phyloP scores from a whole-genome alignment of 2,797 vertebrate genomes.

The Enoplosus armatus region DNA sequence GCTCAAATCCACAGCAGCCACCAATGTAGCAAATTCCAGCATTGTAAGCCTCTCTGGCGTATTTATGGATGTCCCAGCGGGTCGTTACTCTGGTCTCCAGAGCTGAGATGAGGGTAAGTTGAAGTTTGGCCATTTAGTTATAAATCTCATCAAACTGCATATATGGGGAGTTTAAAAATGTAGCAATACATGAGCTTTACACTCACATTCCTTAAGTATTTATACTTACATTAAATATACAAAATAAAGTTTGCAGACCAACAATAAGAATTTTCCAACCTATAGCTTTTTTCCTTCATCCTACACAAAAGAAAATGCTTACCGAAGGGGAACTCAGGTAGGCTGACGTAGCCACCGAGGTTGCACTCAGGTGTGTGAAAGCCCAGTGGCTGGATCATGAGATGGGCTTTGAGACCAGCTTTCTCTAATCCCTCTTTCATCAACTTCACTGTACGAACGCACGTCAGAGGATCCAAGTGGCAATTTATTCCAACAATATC shows the following conservation, averaged over 20 bases:
- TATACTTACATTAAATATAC: not conserved
- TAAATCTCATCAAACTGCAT: not conserved
- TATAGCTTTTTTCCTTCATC: not conserved
- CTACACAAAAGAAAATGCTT: slow-evolving; percentile 56
- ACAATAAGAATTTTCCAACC: too few species aligned
- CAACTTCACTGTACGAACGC: slow-evolving; percentile 84
- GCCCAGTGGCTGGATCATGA: slow-evolving; percentile 90
- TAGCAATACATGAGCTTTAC: not conserved
- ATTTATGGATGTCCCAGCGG: slow-evolving; percentile 92
- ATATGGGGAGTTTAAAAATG: not conserved
- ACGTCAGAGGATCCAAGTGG: slow-evolving; percentile 88
- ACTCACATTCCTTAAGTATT: not conserved
- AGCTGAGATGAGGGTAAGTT: slow-evolving; percentile 70
- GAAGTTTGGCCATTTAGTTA: not conserved
- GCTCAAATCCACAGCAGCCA: slow-evolving; percentile 93
- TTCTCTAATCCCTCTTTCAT: slow-evolving; percentile 89
- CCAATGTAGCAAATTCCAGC: slow-evolving; percentile 90
- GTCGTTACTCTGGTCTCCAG: slow-evolving; percentile 89
- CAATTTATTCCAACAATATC: slow-evolving; percentile 91
- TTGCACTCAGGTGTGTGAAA: slow-evolving; percentile 90
- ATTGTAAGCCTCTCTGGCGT: slow-evolving; percentile 89
- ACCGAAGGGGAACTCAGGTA: slow-evolving; percentile 92
- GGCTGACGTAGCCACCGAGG: slow-evolving; percentile 87
- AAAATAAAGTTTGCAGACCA: slow-evolving; percentile 2
- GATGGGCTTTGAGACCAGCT: slow-evolving; percentile 86